A percentile compares a stretch with the other conserved stretches of the same genome.
Evolutionary conservation across 1,140 invertebrate species (phyloP).

Genomic region (Ceratitis capitata): DNA sequence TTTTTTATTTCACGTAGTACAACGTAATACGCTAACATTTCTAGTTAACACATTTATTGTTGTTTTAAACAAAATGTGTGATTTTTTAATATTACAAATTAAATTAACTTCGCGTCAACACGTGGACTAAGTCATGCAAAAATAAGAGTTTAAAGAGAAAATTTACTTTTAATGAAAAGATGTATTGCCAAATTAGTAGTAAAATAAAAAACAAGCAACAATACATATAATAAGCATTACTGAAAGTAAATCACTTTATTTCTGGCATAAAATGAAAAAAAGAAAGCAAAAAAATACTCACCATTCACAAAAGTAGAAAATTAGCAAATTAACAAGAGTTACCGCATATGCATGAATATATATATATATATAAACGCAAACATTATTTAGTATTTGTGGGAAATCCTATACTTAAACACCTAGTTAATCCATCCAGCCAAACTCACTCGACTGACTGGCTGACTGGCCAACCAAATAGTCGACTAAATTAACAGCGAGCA

Average conservation of each 20-base stretch:
- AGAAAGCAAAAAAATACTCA: background rate
- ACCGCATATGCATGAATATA: background rate
- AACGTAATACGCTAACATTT: background rate
- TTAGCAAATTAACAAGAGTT: background rate
- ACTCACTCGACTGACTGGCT: background rate
- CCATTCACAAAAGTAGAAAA: background rate
- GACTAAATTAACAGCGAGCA: slow-evolving; percentile 11
- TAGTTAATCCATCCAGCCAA: background rate
- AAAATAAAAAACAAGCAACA: no score
- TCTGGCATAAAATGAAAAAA: no score
- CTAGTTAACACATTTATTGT: background rate
- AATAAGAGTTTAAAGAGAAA: background rate
- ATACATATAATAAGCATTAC: no score
- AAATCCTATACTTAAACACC: background rate
- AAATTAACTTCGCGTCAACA: background rate
- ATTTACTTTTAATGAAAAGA: background rate
- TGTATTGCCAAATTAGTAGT: background rate
- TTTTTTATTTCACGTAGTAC: background rate
- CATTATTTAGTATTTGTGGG: background rate
- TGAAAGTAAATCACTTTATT: no score
- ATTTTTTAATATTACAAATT: slow-evolving; percentile 19
- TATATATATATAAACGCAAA: background rate
- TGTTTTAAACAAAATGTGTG: background rate
- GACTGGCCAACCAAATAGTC: background rate
- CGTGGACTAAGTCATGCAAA: background rate